Evolutionary conservation across 2,888 invertebrate genomes (phyloP).

Genomic region (Galerucella nymphaeae): DNA sequence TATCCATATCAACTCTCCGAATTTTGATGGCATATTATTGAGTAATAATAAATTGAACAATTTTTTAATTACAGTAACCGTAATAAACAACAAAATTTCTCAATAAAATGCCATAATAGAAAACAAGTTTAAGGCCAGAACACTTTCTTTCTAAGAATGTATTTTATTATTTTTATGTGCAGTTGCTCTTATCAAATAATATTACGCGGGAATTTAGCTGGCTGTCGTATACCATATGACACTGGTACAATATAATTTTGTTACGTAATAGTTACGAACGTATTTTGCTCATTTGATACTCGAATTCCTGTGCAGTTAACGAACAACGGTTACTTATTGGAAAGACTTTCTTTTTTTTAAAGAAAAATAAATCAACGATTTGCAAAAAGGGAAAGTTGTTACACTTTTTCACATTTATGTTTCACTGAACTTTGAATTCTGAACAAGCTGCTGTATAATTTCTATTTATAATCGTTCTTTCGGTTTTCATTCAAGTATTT

Average conservation of each 20-base stretch:
- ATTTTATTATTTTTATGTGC: constrained; percentile 30
- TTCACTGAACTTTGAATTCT: constrained; percentile 1
- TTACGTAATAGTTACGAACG: constrained; percentile 16
- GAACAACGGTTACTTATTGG: neutral
- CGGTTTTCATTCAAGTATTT: neutral
- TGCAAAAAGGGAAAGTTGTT: constrained; percentile 9
- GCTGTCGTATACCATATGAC: constrained; percentile 33
- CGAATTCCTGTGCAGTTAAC: constrained; percentile 11
- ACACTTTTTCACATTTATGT: neutral
- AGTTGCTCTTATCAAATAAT: constrained; percentile 40
- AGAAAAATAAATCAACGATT: neutral
- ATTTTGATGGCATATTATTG: neutral
- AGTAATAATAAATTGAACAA: neutral
- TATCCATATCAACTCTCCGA: neutral
- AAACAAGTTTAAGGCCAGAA: constrained; percentile 54
- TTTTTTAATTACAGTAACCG: neutral
- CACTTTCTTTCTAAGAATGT: constrained; percentile 46
- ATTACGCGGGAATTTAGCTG: constrained; percentile 24
- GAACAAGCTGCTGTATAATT: neutral
- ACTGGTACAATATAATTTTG: constrained; percentile 18
- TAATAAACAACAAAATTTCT: neutral
- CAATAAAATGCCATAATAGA: constrained; percentile 28
- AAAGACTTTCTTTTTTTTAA: constrained; percentile 23
- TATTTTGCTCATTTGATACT: constrained; percentile 11
- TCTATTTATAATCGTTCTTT: neutral